Base-by-base conservation (phyloP, 2,797 vertebrate genomes). In the Mus caroli region DNA sequence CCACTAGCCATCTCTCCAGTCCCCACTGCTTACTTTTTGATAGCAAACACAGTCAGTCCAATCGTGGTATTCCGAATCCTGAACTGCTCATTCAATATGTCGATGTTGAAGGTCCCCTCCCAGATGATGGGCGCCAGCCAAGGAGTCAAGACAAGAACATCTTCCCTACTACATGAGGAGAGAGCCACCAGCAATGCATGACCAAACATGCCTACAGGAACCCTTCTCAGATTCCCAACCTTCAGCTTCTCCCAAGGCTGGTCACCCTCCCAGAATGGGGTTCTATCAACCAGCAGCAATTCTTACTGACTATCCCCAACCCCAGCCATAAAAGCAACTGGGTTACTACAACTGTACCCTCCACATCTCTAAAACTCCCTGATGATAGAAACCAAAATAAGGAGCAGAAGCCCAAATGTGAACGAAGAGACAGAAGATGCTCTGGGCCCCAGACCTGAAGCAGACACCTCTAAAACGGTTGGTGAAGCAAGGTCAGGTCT, bases 101-200 rank as follows among this genome's bases (percentile, higher is more conserved):
- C 79, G 0, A 52, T 89, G 88, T 98, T 96, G 93, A 97, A 98
- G 20, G 98, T 98, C 28, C 97, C 97, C 34, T 98, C 97, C 98
- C 98, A 98, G 31, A 98, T 26, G 43, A 98, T 91, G 17, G 98
- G 98, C 8, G 98, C 98, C 54, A 98, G 94, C 98, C 98, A 98
- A 17, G 97, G 97, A 1, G 98, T 98, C 69, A 98, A 13, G 31
- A 95, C 73, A 4, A 90, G 69, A 19, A 90, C 87, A 31, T 95
- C 94, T 4, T 6, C 82, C 79, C 93, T 89, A 15, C 96, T 94
- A 69, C 67, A 31, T 2, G 26, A 6, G 2, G 52, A 77, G 67
- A 91, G 26, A 28, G 37, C 4, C 54, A 1, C 14, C 0, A 0
- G n/a, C 40, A 17, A 3, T 0, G 0, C 13, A 56, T 28, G 19